Percentiles rank a stretch among this genome's conserved stretches.
Conservation (phyloP, 2,797 vertebrate species). For the Dryobates pubescens region DNA sequence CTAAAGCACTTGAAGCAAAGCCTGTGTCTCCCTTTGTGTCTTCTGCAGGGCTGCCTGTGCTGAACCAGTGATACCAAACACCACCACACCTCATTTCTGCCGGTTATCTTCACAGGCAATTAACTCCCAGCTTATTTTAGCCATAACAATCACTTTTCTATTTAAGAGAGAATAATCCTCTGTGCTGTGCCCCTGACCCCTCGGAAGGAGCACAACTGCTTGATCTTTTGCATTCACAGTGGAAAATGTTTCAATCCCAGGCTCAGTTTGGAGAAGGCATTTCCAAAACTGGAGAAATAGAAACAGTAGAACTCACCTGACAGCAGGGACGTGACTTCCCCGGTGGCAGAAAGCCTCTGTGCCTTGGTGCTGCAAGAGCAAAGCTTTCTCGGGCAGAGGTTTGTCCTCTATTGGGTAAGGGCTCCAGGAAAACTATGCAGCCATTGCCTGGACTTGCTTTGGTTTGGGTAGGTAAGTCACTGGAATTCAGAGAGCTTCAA, state of each 20-base stretch:
- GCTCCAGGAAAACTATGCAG: slow-evolving; percentile 74
- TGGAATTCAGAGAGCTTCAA: slow-evolving; percentile 74
- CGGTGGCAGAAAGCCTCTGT: background rate
- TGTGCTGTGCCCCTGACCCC: background rate
- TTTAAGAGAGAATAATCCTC: background rate
- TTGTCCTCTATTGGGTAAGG: slow-evolving; percentile 51
- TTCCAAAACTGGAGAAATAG: background rate
- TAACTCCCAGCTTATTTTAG: background rate
- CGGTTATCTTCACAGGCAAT: background rate
- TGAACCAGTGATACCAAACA: background rate
- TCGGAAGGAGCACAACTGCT: background rate
- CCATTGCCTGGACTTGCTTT: slow-evolving; percentile 81
- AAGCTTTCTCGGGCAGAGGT: slow-evolving; percentile 39
- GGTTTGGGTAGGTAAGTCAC: slow-evolving; percentile 61
- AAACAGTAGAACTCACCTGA: slow-evolving; percentile 60
- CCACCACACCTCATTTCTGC: background rate
- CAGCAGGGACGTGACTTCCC: background rate
- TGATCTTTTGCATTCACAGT: background rate
- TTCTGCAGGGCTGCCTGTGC: background rate
- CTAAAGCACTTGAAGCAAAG: background rate
- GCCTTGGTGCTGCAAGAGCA: slow-evolving; percentile 41
- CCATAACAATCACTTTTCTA: background rate
- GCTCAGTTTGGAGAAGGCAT: background rate
- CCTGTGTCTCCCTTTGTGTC: background rate
- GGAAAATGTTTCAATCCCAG: background rate